A percentile compares a stretch with the other conserved stretches of the same genome.
phyloP scores from a whole-genome alignment of 92 coral and sea anemone genomes.

The Paragorgia papillata region DNA sequence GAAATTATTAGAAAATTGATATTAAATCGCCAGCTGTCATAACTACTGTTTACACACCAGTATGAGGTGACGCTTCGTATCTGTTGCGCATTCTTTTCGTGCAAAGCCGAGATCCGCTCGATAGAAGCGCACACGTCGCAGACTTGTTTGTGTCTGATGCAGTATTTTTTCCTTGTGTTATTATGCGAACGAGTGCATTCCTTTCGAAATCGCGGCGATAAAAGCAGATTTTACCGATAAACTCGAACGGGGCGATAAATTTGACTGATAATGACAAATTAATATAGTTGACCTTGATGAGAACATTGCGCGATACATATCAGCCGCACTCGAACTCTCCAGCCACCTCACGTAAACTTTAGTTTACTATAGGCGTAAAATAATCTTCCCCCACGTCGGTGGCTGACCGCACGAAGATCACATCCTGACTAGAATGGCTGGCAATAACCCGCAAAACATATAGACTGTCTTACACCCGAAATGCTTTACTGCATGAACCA shows the following conservation, averaged over 20 bases:
- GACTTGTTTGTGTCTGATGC: constrained; percentile 1
- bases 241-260: too few species aligned
- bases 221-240: background rate
- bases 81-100: background rate
- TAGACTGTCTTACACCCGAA: too few species aligned
- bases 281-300: background rate
- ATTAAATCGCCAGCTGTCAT: constrained; percentile 26
- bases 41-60: constrained; percentile 28
- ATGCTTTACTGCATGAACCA: too few species aligned
- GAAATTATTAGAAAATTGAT: constrained; percentile 41
- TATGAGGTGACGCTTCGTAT: constrained; percentile 1
- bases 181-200: background rate
- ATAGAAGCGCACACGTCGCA: background rate
- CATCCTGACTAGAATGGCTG: too few species aligned
- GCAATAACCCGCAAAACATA: too few species aligned
- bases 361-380: too few species aligned
- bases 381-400: too few species aligned
- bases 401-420: too few species aligned
- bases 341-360: too few species aligned
- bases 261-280: too few species aligned
- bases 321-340: too few species aligned
- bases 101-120: background rate
- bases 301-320: background rate
- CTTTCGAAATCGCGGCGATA: background rate
- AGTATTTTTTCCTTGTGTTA: constrained; percentile 5